These are phyloP conservation scores for Eumaeus atala DNA, from an alignment of 1,140 invertebrate species.

Conservation along the genomic window DNA sequence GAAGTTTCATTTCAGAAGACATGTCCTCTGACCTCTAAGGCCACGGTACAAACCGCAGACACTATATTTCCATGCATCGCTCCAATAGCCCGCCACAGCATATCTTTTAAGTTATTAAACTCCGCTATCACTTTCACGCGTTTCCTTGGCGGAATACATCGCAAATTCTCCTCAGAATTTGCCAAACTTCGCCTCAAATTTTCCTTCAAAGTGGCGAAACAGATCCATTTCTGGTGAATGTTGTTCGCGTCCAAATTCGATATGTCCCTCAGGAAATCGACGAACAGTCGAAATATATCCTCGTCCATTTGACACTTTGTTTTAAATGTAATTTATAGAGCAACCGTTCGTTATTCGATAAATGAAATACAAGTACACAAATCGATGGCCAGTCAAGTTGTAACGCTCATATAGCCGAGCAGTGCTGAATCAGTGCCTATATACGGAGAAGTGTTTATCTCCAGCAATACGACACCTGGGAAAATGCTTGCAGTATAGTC, in stretches of 20 bases:
- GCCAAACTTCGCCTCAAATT: constrained; percentile 34
- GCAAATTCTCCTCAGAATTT: constrained; percentile 32
- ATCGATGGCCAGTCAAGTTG: constrained; percentile 7
- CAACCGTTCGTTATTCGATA: too few relatives aligned
- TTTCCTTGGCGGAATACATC: constrained; percentile 23
- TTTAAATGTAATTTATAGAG: background rate
- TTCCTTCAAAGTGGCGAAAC: constrained; percentile 40
- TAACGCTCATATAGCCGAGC: background rate
- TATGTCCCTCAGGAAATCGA: constrained; percentile 29
- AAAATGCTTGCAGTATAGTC: constrained; percentile 24
- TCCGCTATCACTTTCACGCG: constrained; percentile 28
- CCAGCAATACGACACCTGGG: constrained; percentile 44
- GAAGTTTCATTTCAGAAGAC: too few relatives aligned
- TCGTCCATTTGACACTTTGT: constrained; percentile 26
- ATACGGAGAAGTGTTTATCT: constrained; percentile 50
- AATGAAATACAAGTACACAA: constrained; percentile 12
- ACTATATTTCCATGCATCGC: constrained; percentile 43
- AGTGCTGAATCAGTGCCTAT: constrained; percentile 33
- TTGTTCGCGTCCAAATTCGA: constrained; percentile 24
- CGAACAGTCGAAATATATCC: constrained; percentile 26
- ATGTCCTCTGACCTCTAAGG: constrained; percentile 2
- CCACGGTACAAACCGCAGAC: constrained; percentile 6
- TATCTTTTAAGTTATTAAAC: constrained; percentile 42
- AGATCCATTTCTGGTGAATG: constrained; percentile 46
- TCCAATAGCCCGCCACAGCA: constrained; percentile 45